Evolutionary conservation across 2,113 vertebrate genomes (phyloP).

Genomic region (Oreotrochilus melanogaster): DNA sequence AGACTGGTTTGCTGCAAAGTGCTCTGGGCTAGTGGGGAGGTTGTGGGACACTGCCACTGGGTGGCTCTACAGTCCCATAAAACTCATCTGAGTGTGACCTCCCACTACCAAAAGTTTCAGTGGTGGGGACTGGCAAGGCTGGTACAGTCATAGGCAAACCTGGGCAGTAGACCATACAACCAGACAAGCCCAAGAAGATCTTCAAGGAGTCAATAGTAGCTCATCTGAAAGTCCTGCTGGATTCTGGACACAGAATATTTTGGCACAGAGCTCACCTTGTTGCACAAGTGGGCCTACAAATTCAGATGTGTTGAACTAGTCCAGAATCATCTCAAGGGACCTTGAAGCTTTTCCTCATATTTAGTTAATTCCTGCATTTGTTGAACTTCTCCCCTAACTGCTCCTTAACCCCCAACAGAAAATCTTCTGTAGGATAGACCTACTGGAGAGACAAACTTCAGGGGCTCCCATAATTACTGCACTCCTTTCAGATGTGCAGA

Average conservation of each 20-base stretch:
- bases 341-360: neutral
- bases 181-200: neutral
- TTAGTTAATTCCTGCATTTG: neutral
- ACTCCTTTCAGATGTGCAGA: neutral
- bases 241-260: neutral
- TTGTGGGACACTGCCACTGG: slow-evolving; percentile 5
- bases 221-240: neutral
- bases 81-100: neutral
- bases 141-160: neutral
- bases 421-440: neutral
- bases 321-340: neutral
- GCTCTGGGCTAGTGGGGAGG: neutral
- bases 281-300: neutral
- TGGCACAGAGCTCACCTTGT: fast-evolving
- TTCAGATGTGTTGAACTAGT: neutral
- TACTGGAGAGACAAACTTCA: neutral
- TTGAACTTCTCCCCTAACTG: neutral
- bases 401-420: neutral
- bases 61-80: slow-evolving; percentile 7
- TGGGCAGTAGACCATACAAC: neutral
- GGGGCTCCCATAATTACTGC: neutral
- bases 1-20: neutral
- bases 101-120: neutral
- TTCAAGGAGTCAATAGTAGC: neutral
- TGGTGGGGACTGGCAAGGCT: neutral